phyloP scores from a whole-genome alignment of 2,888 invertebrate genomes.

The Scaptomyza caliginosa region DNA sequence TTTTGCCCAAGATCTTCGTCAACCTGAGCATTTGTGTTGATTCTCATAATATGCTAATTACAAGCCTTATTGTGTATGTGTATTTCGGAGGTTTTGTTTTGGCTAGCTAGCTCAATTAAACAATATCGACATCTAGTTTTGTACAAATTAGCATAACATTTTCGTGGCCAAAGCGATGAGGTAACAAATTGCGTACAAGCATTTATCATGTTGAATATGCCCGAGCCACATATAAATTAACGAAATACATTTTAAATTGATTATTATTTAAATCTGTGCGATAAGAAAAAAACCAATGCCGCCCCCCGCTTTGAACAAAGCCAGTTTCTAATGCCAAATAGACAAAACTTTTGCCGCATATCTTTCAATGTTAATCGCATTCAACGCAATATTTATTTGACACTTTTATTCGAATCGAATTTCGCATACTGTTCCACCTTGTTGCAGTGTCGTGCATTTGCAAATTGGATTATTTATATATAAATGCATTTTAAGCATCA shows the following conservation, averaged over 20 bases:
- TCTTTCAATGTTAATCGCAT: conserved; percentile 34
- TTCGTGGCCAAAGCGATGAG: conserved; percentile 57
- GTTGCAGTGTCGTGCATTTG: conserved; percentile 43
- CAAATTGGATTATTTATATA: conserved; percentile 68
- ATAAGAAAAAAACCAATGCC: conserved; percentile 43
- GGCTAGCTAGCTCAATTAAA: conserved; percentile 66
- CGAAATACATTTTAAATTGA: conserved; percentile 43
- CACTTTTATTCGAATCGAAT: conserved; percentile 48
- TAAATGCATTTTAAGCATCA: conserved; percentile 33
- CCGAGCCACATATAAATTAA: conserved; percentile 46
- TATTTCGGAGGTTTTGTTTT: conserved; percentile 6
- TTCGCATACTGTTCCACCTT: conserved; percentile 15
- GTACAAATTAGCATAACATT: conserved; percentile 68
- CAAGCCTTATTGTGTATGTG: background rate
- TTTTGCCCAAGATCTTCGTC: conserved; percentile 52
- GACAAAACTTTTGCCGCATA: conserved; percentile 53
- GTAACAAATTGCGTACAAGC: conserved; percentile 79
- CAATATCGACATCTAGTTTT: conserved; percentile 78
- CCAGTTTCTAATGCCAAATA: conserved; percentile 68
- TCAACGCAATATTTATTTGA: conserved; percentile 59
- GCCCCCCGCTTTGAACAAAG: too few relatives aligned
- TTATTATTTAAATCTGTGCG: conserved; percentile 71
- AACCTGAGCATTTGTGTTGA: conserved; percentile 62
- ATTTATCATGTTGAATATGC: conserved; percentile 80
- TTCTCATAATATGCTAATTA: conserved; percentile 80